Percentiles rank a stretch among this genome's conserved stretches.
These are phyloP conservation scores for Percopsis transmontana DNA, from an alignment of 2,113 vertebrate genomes.

Conservation along the genomic window DNA sequence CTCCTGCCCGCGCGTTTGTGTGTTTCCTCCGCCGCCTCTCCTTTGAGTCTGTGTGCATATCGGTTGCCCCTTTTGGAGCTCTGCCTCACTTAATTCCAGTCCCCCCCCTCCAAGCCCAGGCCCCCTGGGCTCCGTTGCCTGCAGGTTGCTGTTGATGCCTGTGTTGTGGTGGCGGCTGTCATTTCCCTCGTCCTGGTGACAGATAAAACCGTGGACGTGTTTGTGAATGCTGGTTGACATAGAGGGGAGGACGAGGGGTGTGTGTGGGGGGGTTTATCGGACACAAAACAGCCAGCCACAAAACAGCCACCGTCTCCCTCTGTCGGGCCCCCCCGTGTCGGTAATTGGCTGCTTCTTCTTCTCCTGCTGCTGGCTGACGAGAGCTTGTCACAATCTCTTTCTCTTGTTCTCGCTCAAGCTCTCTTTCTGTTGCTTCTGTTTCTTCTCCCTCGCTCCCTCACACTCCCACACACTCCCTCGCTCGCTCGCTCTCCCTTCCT, in stretches of 20 bases:
- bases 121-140: conserved; percentile 34
- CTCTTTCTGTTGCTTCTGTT: background rate
- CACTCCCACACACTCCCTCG: background rate
- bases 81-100: conserved; percentile 43
- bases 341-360: conserved; percentile 61
- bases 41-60: conserved; percentile 37
- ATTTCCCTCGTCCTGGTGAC: conserved; percentile 24
- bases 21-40: conserved; percentile 29
- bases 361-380: conserved; percentile 43
- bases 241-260: conserved; percentile 51
- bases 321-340: conserved; percentile 27
- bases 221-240: conserved; percentile 36
- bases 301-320: conserved; percentile 18
- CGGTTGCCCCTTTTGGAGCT: conserved; percentile 36
- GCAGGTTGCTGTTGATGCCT: conserved; percentile 48
- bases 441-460: background rate
- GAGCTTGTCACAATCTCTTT: conserved; percentile 34
- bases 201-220: conserved; percentile 35
- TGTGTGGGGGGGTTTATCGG: conserved; percentile 59
- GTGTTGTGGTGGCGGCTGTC: conserved; percentile 27
- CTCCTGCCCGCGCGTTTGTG: conserved; percentile 16
- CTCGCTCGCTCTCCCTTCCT: conserved; percentile 3
- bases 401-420: conserved; percentile 20
- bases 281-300: conserved; percentile 49
- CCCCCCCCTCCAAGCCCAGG: conserved; percentile 24